Evolutionary conservation across 2,888 invertebrate species (phyloP).

Genomic region (Tenthredo livida): DNA sequence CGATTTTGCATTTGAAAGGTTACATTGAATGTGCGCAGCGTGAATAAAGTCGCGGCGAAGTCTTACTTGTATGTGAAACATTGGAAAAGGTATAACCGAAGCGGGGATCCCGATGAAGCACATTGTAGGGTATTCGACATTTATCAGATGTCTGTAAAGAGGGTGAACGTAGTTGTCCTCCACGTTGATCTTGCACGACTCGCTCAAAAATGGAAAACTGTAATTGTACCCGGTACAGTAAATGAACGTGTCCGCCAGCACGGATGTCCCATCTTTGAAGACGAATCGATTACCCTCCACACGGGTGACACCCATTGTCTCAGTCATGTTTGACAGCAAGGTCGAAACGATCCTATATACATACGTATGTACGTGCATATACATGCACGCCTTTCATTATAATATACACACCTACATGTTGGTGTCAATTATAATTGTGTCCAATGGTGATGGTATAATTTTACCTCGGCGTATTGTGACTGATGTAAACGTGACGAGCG

Average conservation of each 20-base stretch:
- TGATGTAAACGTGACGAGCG: constrained; percentile 80
- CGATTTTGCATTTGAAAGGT: neutral
- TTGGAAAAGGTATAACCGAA: constrained; percentile 84
- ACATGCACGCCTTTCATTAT: neutral
- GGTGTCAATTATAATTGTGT: neutral
- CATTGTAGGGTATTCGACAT: constrained; percentile 88
- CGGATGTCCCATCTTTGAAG: constrained; percentile 82
- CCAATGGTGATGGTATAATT: neutral
- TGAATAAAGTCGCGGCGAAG: neutral
- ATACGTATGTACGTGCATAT: neutral
- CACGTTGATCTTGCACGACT: constrained; percentile 82
- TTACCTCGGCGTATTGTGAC: constrained; percentile 79
- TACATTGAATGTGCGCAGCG: neutral
- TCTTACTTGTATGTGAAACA: constrained; percentile 86
- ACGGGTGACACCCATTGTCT: constrained; percentile 80
- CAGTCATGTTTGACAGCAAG: constrained; percentile 79
- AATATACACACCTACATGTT: neutral
- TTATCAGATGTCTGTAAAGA: constrained; percentile 88
- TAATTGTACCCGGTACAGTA: constrained; percentile 89
- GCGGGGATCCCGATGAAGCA: constrained; percentile 87
- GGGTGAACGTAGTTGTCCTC: constrained; percentile 85
- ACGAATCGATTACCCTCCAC: constrained; percentile 79
- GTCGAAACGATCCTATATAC: constrained; percentile 76
- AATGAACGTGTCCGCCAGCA: constrained; percentile 84
- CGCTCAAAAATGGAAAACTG: constrained; percentile 85